These are phyloP conservation scores for Oceanodroma leucorhoa DNA, from an alignment of 2,797 vertebrate species.

Conservation along the genomic window DNA sequence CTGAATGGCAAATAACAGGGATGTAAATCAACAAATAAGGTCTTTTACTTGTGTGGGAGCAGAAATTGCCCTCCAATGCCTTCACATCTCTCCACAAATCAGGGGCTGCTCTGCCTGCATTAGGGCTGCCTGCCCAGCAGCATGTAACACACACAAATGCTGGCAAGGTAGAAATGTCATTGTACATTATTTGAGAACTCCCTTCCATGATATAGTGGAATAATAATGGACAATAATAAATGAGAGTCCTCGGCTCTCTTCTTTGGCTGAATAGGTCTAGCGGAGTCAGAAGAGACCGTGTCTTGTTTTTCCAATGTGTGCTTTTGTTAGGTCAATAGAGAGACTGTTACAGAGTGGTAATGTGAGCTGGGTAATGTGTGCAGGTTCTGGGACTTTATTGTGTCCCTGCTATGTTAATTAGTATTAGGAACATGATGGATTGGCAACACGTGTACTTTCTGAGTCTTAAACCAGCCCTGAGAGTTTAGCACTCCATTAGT, in stretches of 20 bases:
- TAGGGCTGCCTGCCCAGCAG: neutral
- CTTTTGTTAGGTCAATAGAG: constrained; percentile 58
- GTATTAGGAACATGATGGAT: constrained; percentile 86
- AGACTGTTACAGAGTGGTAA: constrained; percentile 76
- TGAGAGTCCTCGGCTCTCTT: neutral
- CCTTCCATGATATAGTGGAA: neutral
- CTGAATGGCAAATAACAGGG: neutral
- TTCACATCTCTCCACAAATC: neutral
- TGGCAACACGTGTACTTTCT: constrained; percentile 85
- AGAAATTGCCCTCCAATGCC: fast-evolving
- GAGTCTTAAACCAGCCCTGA: constrained; percentile 80
- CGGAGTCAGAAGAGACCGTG: neutral
- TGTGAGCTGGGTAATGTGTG: constrained; percentile 77
- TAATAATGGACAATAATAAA: neutral
- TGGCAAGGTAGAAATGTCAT: neutral
- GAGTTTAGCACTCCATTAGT: constrained; percentile 84
- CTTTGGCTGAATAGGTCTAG: neutral
- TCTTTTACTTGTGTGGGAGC: neutral
- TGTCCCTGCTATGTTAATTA: constrained; percentile 94
- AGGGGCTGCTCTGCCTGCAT: neutral
- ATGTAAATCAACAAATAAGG: neutral
- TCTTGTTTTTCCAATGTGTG: constrained; percentile 26
- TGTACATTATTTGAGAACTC: neutral
- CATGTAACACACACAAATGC: neutral
- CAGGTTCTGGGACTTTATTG: constrained; percentile 78